phyloP scores from a whole-genome alignment of 2,888 invertebrate genomes.

The Thera obeliscata region DNA sequence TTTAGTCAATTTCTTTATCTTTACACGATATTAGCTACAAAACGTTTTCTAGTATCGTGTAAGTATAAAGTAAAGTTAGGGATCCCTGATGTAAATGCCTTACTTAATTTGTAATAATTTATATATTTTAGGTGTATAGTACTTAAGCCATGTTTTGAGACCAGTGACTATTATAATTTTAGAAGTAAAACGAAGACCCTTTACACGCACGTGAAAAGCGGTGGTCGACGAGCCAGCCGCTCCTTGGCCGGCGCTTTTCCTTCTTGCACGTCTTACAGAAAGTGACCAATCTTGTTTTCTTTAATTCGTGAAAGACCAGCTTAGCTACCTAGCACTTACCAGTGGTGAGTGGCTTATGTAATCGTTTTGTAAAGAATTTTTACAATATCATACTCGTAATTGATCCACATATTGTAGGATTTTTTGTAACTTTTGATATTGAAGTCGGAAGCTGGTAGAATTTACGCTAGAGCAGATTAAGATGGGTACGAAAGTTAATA shows the following conservation, averaged over 20 bases:
- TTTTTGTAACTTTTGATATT: conserved; percentile 83
- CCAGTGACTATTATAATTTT: conserved; percentile 84
- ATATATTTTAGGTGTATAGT: conserved; percentile 85
- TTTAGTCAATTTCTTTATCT: conserved; percentile 81
- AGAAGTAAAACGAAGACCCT: conserved; percentile 74
- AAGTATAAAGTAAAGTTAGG: conserved; percentile 78
- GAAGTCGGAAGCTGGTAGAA: conserved; percentile 76
- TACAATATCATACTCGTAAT: conserved; percentile 63
- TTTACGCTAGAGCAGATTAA: conserved; percentile 69
- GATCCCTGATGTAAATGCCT: conserved; percentile 84
- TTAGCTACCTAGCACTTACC: conserved; percentile 71
- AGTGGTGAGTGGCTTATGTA: conserved; percentile 69
- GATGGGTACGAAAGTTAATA: conserved; percentile 75
- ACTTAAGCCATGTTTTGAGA: conserved; percentile 85
- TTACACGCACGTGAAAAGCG: conserved; percentile 66
- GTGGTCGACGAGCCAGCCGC: conserved; percentile 59
- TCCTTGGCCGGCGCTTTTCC: conserved; percentile 76
- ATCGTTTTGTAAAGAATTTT: conserved; percentile 75
- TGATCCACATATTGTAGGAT: conserved; percentile 72
- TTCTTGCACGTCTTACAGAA: conserved; percentile 72
- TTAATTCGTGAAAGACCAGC: conserved; percentile 64
- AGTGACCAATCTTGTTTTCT: conserved; percentile 80
- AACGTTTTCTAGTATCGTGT: conserved; percentile 75
- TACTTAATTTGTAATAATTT: conserved; percentile 85
- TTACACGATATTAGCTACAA: conserved; percentile 76